Base-by-base conservation (phyloP, 2,888 invertebrate genomes). In the Tenthredo scrophulariae region DNA sequence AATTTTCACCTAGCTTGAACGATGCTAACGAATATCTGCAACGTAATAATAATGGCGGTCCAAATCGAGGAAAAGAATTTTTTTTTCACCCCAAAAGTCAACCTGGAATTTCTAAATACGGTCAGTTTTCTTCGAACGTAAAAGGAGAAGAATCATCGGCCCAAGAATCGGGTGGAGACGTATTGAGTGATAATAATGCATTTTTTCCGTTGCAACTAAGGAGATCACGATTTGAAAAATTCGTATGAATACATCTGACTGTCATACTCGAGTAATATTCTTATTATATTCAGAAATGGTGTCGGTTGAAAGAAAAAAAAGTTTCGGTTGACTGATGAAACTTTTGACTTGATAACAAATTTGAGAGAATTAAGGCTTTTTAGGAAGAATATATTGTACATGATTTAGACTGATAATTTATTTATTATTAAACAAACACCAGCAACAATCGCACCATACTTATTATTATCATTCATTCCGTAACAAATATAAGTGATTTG, bases 321-420 rank as follows among this genome's bases (percentile, higher is more conserved):
- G 15, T 43, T 74, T 5, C 26, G 22, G n/a, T 43, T 74, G 22
- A 43, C 37, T 43, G 22, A 43, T 13, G 6, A 22, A 74, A 74
- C 43, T 43, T 74, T 43, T 67, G 18, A 33, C 18, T 6, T 33
- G 1, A 67, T 67, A n/a, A 40, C 10, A 43, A 43, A 50, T 9
- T 54, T 77, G 50, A 50, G 77, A 54, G 77, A 77, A 77, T 67
- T 33, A 54, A 50, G 77, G 77, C 54, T 77, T 77, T 54, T 50
- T 33, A 54, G 13, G 3, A 77, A 54, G 18, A 54, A 77, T 46
- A 77, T 46, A 54, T 77, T 77, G 50, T 77, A 77, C 77, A 77
- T 54, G 33, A 22, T n/a, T 54, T 54, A 54, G 10, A 75, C 2
- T 29, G 15, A 75, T 9, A 50, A 50, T 77, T 46, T 40, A 74